Base-by-base conservation (phyloP, 2,113 vertebrate species). In the Toxostoma redivivum region DNA sequence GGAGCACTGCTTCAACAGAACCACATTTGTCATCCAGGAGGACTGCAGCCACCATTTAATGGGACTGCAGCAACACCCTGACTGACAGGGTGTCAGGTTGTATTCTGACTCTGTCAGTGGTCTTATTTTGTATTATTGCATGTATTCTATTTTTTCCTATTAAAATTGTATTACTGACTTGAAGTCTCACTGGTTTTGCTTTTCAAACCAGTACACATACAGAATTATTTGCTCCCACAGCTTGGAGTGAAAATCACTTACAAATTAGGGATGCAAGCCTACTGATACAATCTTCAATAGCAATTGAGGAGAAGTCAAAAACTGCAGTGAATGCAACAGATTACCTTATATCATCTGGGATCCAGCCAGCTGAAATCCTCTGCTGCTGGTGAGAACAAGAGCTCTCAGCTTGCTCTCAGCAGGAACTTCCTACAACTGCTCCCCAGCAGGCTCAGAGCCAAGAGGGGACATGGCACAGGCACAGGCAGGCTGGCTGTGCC, bases 191-290 rank as follows among this genome's bases (percentile, higher is more conserved):
- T n/a, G n/a, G n/a, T n/a, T n/a, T n/a, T n/a, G n/a, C n/a, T n/a
- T n/a, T n/a, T n/a, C n/a, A n/a, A n/a, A n/a, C n/a, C n/a, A n/a
- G n/a, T n/a, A n/a, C n/a, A n/a, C n/a, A n/a, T n/a, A n/a, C 2
- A 9, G 64, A 94, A 93, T 83, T 88, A 81, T 40, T 91, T 86
- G 71, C 85, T 90, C 64, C 67, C 71, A 86, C 74, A 93, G 91
- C 31, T 73, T 45, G 38, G 35, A 88, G 40, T 56, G 71, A 30
- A 88, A 93, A 94, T 88, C 56, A 56, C 18, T 91, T 79, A 71
- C 47, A 94, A 88, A 90, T 81, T 54, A 86, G 23, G 18, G 25
- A 37, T 50, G 48, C 37, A 64, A 81, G 78, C 69, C 65, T 81
- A 73, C 33, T 15, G 71, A 81, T 81, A 78, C 1, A 7, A 88